Percentiles rank a stretch among this genome's conserved stretches.
phyloP scores from a whole-genome alignment of 2,888 invertebrate genomes.

The Sussaba pulchella region DNA sequence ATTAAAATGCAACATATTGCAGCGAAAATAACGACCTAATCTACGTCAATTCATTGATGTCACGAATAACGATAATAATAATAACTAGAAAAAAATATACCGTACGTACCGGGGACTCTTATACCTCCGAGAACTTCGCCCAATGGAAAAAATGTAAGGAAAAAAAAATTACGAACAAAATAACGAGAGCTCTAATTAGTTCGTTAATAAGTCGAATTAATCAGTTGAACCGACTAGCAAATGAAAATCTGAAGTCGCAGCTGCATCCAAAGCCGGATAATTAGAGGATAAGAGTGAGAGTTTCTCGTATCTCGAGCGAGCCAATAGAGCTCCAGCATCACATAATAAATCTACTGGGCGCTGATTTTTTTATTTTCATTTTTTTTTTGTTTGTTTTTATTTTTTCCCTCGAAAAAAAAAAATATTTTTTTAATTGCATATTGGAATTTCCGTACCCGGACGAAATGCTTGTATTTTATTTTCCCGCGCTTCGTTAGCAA shows the following conservation, averaged over 20 bases:
- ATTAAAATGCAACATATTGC: no score
- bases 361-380: neutral
- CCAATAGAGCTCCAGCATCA: neutral
- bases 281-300: slow-evolving; percentile 43
- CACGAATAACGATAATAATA: no score
- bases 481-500: slow-evolving; percentile 39
- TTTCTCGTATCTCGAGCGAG: neutral
- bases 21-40: no score
- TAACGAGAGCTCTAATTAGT: slow-evolving; percentile 46
- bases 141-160: neutral
- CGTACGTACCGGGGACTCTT: no score
- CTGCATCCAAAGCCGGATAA: slow-evolving; percentile 53
- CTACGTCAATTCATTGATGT: no score
- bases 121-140: no score
- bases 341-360: neutral
- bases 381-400: neutral
- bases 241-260: slow-evolving; percentile 33
- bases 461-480: slow-evolving; percentile 10
- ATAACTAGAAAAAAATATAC: no score
- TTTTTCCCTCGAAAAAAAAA: neutral
- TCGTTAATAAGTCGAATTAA: slow-evolving; percentile 42
- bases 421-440: slow-evolving; percentile 20
- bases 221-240: slow-evolving; percentile 31
- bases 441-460: slow-evolving; percentile 13
- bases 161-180: neutral